phyloP scores from a whole-genome alignment of 2,113 vertebrate genomes.

The Psittacula cyanocephala region DNA sequence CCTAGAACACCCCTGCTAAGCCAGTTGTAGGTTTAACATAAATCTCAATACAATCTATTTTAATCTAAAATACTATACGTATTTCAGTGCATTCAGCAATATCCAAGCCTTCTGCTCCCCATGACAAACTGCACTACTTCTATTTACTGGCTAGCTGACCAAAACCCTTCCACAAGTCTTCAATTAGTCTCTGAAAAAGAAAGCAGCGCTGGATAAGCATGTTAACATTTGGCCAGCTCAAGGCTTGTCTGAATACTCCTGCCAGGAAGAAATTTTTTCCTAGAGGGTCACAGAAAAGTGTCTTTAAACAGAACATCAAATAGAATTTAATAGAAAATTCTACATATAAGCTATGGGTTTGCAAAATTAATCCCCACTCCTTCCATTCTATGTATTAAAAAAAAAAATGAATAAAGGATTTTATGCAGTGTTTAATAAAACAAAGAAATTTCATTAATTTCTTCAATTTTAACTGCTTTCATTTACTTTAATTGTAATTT shows the following conservation, averaged over 20 bases:
- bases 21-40: neutral
- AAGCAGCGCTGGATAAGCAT: neutral
- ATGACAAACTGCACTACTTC: neutral
- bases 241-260: neutral
- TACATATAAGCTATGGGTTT: neutral
- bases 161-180: neutral
- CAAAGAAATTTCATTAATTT: neutral
- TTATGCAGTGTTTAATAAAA: neutral
- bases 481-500: neutral
- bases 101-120: neutral
- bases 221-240: neutral
- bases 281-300: neutral
- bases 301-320: neutral
- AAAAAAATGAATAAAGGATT: neutral
- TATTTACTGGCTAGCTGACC: neutral
- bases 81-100: neutral
- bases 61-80: neutral
- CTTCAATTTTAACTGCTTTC: neutral
- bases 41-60: neutral
- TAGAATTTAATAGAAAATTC: neutral
- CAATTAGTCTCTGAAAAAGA: neutral
- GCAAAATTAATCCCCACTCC: neutral
- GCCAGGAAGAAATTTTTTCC: neutral
- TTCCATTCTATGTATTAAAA: neutral
- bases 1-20: neutral